These are phyloP conservation scores for Chrysina gloriosa DNA, from an alignment of 2,888 invertebrate species.

Conservation along the genomic window DNA sequence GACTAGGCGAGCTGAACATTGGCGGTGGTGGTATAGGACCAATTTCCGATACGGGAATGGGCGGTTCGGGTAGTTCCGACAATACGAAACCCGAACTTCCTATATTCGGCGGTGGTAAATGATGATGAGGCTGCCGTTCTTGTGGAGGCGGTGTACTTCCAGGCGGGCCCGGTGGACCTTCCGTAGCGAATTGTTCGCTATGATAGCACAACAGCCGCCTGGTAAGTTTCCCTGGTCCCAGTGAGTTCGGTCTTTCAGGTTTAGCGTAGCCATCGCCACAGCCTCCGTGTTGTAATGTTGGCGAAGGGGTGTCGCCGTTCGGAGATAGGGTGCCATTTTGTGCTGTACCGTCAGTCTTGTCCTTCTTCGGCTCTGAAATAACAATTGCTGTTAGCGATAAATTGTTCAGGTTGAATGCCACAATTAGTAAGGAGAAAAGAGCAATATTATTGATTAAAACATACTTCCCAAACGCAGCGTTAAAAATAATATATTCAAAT, in stretches of 20 bases:
- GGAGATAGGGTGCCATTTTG: conserved; percentile 74
- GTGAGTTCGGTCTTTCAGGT: conserved; percentile 84
- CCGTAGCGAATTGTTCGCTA: conserved; percentile 72
- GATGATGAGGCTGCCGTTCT: conserved; percentile 60
- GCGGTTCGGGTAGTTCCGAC: conserved; percentile 91
- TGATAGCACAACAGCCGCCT: conserved; percentile 84
- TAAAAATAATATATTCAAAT: no score
- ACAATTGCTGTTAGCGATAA: conserved; percentile 51
- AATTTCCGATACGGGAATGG: conserved; percentile 91
- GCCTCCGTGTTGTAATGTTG: conserved; percentile 57
- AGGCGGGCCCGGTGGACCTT: conserved; percentile 59
- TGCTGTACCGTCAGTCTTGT: conserved; percentile 80
- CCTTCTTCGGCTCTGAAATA: conserved; percentile 90
- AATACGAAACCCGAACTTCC: conserved; percentile 71
- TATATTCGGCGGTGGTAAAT: conserved; percentile 53
- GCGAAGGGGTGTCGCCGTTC: conserved; percentile 66
- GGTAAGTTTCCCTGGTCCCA: conserved; percentile 80
- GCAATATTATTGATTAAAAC: no score
- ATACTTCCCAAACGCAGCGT: no score
- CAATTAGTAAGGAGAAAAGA: no score
- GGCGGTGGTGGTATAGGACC: conserved; percentile 88
- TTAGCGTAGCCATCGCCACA: conserved; percentile 62
- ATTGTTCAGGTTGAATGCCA: background rate
- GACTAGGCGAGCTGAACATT: conserved; percentile 93
- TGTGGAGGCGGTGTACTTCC: conserved; percentile 64